Base-by-base conservation (phyloP, 1,140 invertebrate species). In the Adelges cooleyi region DNA sequence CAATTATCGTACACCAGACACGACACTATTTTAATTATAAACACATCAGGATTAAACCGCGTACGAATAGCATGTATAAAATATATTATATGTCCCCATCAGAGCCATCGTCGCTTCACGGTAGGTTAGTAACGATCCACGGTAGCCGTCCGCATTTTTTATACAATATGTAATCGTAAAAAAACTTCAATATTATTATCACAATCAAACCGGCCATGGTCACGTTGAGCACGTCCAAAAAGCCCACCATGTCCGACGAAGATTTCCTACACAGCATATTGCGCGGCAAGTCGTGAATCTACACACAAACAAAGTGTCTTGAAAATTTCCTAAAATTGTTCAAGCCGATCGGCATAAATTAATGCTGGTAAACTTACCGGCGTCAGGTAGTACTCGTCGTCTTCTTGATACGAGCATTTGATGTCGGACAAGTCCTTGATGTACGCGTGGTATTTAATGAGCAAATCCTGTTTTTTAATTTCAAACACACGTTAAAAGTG, bases 91-190 rank as follows among this genome's bases (percentile, higher is more conserved):
- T n/a, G n/a, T n/a, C n/a, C n/a, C n/a, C n/a, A n/a, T n/a, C n/a
- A n/a, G n/a, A n/a, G n/a, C n/a, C n/a, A n/a, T n/a, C n/a, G n/a
- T n/a, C n/a, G n/a, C n/a, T n/a, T 75, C 75, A 83, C 40, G 84
- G 85, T 72, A 88, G 80, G 74, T 84, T 86, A 50, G 80, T 77
- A 10, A 85, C 82, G 42, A 92, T 83, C 87, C 88, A 90, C 8
- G 89, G 89, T 52, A 92, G 74, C 70, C 81, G 79, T 10, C 88
- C 87, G 10, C 85, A 86, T 67, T 80, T 84, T 71, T 86, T 89
- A 73, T 87, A 90, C 51, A 77, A 78, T 75, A 86, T 87, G 74
- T 89, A 90, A 74, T 91, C 88, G 69, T 89, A 90, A 1, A 82
- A 74, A 52, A 91, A 80, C 74, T 89, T 87, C 4, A 80, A 80